A percentile compares a stretch with the other conserved stretches of the same genome.
These are phyloP conservation scores for Vultur gryphus DNA, from an alignment of 2,797 vertebrate genomes.

Conservation along the genomic window DNA sequence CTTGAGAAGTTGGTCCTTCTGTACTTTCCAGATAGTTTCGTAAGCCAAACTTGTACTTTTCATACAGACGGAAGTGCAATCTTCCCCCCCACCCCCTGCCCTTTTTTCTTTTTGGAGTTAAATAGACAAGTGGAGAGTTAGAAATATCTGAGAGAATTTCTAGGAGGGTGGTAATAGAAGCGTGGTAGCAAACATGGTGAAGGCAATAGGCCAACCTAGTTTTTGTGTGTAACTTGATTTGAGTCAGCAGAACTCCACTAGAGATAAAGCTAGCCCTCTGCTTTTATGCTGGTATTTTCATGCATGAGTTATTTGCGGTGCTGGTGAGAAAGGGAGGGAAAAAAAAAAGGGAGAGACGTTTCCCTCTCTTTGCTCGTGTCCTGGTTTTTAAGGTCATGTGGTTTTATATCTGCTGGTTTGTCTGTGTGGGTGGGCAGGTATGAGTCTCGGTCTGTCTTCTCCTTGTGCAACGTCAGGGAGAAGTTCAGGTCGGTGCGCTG, in stretches of 20 bases:
- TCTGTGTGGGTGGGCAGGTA: constrained; percentile 10
- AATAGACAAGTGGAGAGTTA: background rate
- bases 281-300: background rate
- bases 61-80: background rate
- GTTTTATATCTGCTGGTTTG: constrained; percentile 52
- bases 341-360: background rate
- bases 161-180: background rate
- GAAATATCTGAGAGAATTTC: background rate
- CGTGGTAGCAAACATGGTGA: background rate
- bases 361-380: constrained; percentile 17
- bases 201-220: background rate
- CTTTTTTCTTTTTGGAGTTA: background rate
- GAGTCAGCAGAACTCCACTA: background rate
- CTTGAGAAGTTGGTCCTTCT: background rate
- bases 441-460: background rate
- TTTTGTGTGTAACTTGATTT: background rate
- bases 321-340: background rate
- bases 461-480: constrained; percentile 15
- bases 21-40: background rate
- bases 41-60: background rate
- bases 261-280: background rate
- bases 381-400: constrained; percentile 60
- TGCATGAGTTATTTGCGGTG: background rate
- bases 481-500: constrained; percentile 15
- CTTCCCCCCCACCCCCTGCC: rapidly evolving